Evolutionary conservation across 1,140 invertebrate species (phyloP).

Genomic region (Drosophila ohnishii): DNA sequence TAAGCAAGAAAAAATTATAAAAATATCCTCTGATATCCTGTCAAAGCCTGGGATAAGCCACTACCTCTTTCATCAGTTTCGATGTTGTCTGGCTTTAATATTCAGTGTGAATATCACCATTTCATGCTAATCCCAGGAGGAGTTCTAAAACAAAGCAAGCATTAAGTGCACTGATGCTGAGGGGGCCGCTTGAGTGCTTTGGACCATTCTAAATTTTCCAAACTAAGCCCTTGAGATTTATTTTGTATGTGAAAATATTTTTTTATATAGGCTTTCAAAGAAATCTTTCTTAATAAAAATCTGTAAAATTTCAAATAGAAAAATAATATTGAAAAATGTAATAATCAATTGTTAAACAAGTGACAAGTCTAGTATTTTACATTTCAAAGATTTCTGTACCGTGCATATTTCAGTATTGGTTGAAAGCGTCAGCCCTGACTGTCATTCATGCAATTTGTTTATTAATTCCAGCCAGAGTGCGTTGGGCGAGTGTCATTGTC

Average conservation of each 20-base stretch:
- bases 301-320: background rate
- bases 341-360: background rate
- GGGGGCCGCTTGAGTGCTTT: background rate
- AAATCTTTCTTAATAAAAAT: background rate
- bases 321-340: too few relatives aligned
- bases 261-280: background rate
- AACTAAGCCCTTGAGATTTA: background rate
- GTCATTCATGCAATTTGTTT: slow-evolving; percentile 15
- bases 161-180: background rate
- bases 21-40: too few relatives aligned
- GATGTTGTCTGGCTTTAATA: background rate
- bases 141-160: background rate
- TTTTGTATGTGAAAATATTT: background rate
- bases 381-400: background rate
- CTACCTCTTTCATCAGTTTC: background rate
- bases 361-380: background rate
- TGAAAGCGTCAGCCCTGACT: background rate
- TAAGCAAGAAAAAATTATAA: too few relatives aligned
- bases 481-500: slow-evolving; percentile 39
- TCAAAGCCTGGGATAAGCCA: too few relatives aligned
- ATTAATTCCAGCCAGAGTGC: slow-evolving; percentile 18
- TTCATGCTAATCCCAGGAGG: too few relatives aligned
- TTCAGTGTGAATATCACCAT: background rate
- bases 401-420: background rate
- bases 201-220: background rate